phyloP scores from a whole-genome alignment of 2,113 vertebrate species.

The Eulacestoma nigropectus region DNA sequence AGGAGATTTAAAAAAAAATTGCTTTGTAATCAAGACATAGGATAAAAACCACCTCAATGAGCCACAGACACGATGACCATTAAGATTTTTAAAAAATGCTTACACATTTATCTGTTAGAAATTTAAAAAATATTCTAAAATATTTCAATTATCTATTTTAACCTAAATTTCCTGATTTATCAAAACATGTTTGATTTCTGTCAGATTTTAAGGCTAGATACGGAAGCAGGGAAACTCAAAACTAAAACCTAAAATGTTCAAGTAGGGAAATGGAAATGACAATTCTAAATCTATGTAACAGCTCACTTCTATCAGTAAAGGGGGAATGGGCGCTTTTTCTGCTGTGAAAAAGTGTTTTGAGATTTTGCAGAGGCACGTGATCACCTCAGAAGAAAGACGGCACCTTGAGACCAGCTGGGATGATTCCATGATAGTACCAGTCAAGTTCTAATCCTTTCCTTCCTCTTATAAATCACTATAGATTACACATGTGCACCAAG shows the following conservation, averaged over 20 bases:
- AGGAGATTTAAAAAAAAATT: not conserved
- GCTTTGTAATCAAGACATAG: not conserved
- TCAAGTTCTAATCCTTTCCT: not conserved
- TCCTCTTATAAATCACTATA: not conserved
- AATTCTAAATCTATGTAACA: not conserved
- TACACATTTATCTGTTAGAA: not conserved
- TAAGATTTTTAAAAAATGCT: not conserved
- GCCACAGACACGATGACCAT: not conserved
- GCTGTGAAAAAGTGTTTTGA: not conserved
- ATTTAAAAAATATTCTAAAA: not conserved
- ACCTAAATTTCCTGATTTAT: not conserved
- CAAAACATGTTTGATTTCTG: not conserved
- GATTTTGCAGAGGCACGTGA: not conserved
- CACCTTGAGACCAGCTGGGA: not conserved
- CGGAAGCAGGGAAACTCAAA: not conserved
- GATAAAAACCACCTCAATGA: not conserved
- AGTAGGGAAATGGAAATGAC: not conserved
- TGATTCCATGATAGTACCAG: not conserved
- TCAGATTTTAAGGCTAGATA: not conserved
- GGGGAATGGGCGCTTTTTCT: not conserved
- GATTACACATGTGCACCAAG: not conserved
- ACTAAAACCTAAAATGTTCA: not conserved
- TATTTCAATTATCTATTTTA: not conserved
- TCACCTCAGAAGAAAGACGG: not conserved
- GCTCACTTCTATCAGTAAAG: not conserved